Conservation (phyloP, 2,888 invertebrate species). For the Philhelius pedissequus region DNA sequence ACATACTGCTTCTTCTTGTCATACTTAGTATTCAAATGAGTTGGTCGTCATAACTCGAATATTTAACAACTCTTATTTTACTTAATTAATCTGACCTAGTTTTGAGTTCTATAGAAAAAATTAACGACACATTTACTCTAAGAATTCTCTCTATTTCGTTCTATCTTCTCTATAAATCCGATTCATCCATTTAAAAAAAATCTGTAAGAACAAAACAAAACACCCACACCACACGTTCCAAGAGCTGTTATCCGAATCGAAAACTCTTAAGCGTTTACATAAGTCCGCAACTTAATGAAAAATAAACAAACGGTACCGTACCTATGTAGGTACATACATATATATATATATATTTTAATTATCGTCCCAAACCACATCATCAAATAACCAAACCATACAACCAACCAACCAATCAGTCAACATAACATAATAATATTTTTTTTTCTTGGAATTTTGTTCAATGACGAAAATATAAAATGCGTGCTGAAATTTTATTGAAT, state of each 20-base stretch:
- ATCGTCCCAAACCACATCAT: slow-evolving; percentile 2
- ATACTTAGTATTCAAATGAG: background rate
- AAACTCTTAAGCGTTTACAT: background rate
- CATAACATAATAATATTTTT: slow-evolving; percentile 15
- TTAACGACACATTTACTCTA: background rate
- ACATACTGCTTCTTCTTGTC: background rate
- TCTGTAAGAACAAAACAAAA: background rate
- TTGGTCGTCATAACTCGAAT: background rate
- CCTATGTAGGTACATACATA: too few species aligned
- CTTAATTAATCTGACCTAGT: background rate
- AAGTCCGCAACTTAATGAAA: slow-evolving; percentile 37
- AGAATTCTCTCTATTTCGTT: background rate
- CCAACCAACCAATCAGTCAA: slow-evolving; percentile 29
- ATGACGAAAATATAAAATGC: slow-evolving; percentile 28
- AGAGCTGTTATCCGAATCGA: background rate
- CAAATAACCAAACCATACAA: slow-evolving; percentile 17
- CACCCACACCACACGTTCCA: background rate
- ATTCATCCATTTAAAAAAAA: background rate
- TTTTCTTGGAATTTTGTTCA: slow-evolving; percentile 25
- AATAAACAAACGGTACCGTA: slow-evolving; percentile 47
- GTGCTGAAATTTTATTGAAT: slow-evolving; percentile 44
- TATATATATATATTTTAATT: too few species aligned
- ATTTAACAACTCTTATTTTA: background rate
- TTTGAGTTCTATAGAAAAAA: background rate
- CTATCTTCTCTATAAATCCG: background rate